phyloP scores from a whole-genome alignment of 2,797 vertebrate genomes.

The Neosalanx taihuensis region DNA sequence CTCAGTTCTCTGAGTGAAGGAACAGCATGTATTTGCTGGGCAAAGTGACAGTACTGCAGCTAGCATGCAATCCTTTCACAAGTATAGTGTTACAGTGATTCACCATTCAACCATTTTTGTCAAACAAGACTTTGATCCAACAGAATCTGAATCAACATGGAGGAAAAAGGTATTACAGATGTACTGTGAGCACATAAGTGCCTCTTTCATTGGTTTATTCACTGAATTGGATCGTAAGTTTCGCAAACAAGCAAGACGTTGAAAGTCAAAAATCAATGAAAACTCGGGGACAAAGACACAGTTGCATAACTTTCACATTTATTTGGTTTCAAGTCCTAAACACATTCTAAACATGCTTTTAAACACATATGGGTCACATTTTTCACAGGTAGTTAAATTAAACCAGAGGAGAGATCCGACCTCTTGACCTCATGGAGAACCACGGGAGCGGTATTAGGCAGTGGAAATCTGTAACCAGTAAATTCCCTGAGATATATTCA shows the following conservation, averaged over 20 bases:
- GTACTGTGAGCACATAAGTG: too few relatives aligned
- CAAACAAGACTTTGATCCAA: too few relatives aligned
- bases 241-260: constrained; percentile 16
- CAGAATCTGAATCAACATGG: too few relatives aligned
- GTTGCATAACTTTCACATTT: constrained; percentile 98
- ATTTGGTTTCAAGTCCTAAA: constrained; percentile 99
- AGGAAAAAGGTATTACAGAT: too few relatives aligned
- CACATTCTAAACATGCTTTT: constrained; percentile 97
- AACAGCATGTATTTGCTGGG: too few relatives aligned
- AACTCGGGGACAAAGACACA: constrained; percentile 30
- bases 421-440: constrained; percentile 56
- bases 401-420: constrained; percentile 77
- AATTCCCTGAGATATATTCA: constrained; percentile 60
- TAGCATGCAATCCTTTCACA: too few relatives aligned
- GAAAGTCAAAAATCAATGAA: constrained; percentile 22
- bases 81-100: too few relatives aligned
- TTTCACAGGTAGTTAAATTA: constrained; percentile 98
- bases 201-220: too few relatives aligned
- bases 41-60: too few relatives aligned
- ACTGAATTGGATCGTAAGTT: too few relatives aligned
- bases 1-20: too few relatives aligned
- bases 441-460: constrained; percentile 39
- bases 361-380: constrained; percentile 96
- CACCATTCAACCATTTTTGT: too few relatives aligned
- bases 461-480: constrained; percentile 32